A percentile compares a stretch with the other conserved stretches of the same genome.
Conservation (phyloP, 2,113 vertebrate genomes). For the Symphodus melops region DNA sequence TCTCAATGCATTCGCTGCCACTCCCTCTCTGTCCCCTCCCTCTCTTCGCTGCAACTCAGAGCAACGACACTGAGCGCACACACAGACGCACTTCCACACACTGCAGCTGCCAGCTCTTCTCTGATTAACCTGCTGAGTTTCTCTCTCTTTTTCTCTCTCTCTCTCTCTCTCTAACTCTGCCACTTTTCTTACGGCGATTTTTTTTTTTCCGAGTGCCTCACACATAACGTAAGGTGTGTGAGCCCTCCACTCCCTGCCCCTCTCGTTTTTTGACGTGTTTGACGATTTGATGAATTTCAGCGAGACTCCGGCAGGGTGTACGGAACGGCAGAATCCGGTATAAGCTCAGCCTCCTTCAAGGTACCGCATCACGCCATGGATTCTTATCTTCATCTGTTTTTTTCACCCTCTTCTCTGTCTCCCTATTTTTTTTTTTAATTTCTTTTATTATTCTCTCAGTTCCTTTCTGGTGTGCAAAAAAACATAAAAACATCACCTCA, state of each 20-base stretch:
- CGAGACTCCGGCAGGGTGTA: constrained; percentile 85
- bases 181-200: constrained; percentile 42
- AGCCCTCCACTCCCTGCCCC: constrained; percentile 44
- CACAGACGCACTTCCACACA: constrained; percentile 29
- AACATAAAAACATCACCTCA: neutral
- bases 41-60: constrained; percentile 44
- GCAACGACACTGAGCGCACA: constrained; percentile 45
- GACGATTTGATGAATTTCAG: constrained; percentile 86
- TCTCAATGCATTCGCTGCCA: constrained; percentile 50
- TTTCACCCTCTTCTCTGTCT: constrained; percentile 32
- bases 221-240: constrained; percentile 69
- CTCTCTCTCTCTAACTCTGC: constrained; percentile 63
- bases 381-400: constrained; percentile 43
- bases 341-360: constrained; percentile 89
- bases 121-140: constrained; percentile 72
- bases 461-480: constrained; percentile 21
- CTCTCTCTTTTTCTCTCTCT: constrained; percentile 52
- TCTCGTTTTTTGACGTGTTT: constrained; percentile 70
- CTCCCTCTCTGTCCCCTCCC: constrained; percentile 11
- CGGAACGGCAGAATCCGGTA: constrained; percentile 88
- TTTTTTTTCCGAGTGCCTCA: constrained; percentile 57
- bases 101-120: constrained; percentile 61
- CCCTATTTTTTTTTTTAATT: constrained; percentile 9
- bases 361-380: constrained; percentile 79
- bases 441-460: constrained; percentile 21